Evolutionary conservation across 2,797 vertebrate species (phyloP), one percentile per base, ranked within the genome.

Genomic region (Bradypodion ventrale): DNA sequence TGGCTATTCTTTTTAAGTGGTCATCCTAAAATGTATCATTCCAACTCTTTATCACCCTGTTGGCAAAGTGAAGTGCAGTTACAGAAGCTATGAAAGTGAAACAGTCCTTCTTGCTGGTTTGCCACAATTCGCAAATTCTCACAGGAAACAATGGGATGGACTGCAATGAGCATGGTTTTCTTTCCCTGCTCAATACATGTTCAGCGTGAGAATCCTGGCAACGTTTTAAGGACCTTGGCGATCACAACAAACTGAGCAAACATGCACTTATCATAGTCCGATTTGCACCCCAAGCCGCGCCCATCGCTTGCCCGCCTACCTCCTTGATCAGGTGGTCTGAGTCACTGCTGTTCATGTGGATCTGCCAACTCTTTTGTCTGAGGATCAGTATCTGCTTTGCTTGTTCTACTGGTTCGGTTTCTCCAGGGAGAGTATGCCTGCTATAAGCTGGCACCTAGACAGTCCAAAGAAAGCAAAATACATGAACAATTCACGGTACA

Each of bases 371-470:
- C 93, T 93, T 95, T 70, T 96, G 96, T 80, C 95, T 87, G 60
- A 95, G 90, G 52, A 97, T 95, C 29, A 95, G 84, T 42, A 97
- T 94, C 91, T 95, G 95, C 88, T 96, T 94, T 23, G 92, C 89
- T 0, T 82, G 87, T 70, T 93, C 90, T 1, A 25, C 7, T 0
- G 80, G 78, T 70, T 88, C 89, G 0, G 85, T 75, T 49, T 97
- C 95, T 60, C 95, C 95, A 0, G 96, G 95, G 79, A 98, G 92
- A 1, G 95, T 97, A 90, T 97, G 97, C 88, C 96, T 95, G 92
- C 94, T 98, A 93, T 97, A 97, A 0, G 96, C 95, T 0, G 95
- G 96, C 0, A 93, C 96, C 94, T 97, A 95, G 87, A 92, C 15
- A 5, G 4, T 27, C 6, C 25, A 81, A 69, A 25, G 15, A n/a